Evolutionary conservation across 37 sponge, comb jelly and placozoan species (phyloP), one percentile per base, ranked within the genome.

Genomic region (Ephydatia muelleri): DNA sequence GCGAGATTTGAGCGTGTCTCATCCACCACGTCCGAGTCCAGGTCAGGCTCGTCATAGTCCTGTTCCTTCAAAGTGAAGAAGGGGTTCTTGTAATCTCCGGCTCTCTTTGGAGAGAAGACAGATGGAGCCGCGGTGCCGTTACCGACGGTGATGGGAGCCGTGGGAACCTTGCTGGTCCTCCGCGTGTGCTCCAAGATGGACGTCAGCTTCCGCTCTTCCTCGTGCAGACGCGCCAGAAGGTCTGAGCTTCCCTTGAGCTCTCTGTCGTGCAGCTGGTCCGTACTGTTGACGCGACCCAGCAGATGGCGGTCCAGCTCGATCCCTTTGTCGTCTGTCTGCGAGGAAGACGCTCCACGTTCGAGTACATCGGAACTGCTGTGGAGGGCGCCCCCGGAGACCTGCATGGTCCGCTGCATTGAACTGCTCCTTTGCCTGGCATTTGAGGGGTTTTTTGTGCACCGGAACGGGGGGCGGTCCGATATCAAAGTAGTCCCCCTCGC

Each of bases 341-440:
- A 43, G n/a, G 2, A 72, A 5, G 33, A 6, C 67, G 22, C 68
- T 36, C 32, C 29, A n/a, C 48, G 30, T 19, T 87, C 87, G 0
- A 87, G 35, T n/a, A 87, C 76, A 76, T 80, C 87, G 12, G 78
- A 77, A 40, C 72, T 76, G 69, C 87, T 87, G 68, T 81, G 69
- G 6, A 87, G 33, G 12, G 81, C 38, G 0, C n/a, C 22, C 30
- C 87, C 75, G 14, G 39, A 67, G 25, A 25, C 65, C 23, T 3
- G 22, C 5, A 0, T 5, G 22, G 19, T 57, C 77, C n/a, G 21
- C 49, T 16, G 30, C 65, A 64, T 80, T 68, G 16, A 67, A 11
- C 25, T 80, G 67, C 19, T 68, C 81, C 1, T 38, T 26, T 27
- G 67, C 81, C 25, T 80, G 67, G 23, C 23, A 37, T 32, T 73